Base-by-base conservation (phyloP, 2,888 invertebrate genomes). In the Nysson spinosus region DNA sequence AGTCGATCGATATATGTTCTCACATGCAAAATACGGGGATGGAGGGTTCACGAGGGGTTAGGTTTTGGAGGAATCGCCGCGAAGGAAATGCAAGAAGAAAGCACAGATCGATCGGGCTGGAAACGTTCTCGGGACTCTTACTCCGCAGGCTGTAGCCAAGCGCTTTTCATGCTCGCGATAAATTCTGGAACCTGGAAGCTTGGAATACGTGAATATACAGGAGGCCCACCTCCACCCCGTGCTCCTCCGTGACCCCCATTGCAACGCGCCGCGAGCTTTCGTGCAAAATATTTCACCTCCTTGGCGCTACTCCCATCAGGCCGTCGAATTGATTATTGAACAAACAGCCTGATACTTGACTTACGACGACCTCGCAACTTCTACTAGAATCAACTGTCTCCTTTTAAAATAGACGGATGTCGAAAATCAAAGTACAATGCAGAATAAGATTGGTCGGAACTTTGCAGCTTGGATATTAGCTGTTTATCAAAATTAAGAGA, bases 281-380 rank as follows among this genome's bases (percentile, higher is more conserved):
- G 70, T 69, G 77, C 71, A 73, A 80, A 81, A 80, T 81, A 77
- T 81, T 75, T 78, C 76, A 72, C 55, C 67, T 62, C 64, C 62
- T 73, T 79, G 76, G 78, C 81, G 79, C 66, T 57, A 72, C 72
- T 77, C 58, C 72, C 75, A 68, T 73, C 69, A 66, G 60, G 67
- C 57, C 72, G 75, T 69, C 75, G 71, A 76, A 82, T 83, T 79
- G 80, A 81, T 80, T 83, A 82, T 83, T 76, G 83, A 83, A 83
- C 81, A 83, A 83, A 82, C 83, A 82, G 68, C 44, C 50, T 26
- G 63, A 69, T 72, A 56, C 49, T 47, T 42, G 62, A 75, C 69
- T 75, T 65, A 68, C 35, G 62, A 32, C 37, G 20, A 40, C 51
- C 40, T 52, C 50, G 24, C 14, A 39, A 42, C 43, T 17, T 20